Base-by-base conservation (phyloP, 2,888 invertebrate species). In the Odontomyia ornata region DNA sequence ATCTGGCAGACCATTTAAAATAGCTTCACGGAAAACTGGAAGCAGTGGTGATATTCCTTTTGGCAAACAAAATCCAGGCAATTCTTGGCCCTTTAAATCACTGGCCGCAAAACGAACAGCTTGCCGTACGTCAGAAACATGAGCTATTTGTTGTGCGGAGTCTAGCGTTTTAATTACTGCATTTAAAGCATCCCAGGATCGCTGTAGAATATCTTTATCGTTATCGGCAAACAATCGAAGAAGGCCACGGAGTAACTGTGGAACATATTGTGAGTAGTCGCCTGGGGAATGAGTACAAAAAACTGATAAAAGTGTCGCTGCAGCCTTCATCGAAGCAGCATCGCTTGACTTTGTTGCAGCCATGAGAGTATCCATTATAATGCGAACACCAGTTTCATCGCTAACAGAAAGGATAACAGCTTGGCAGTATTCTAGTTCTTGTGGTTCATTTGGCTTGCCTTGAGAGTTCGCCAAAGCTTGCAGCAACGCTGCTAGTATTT, bases 11-110 rank as follows among this genome's bases (percentile, higher is more conserved):
- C 98, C 99, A 87, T 96, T 97, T 64, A 99, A 89, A 84, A 99
- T 95, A 1, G 98, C 96, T 88, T 99, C 99, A 64, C 99, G 91
- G 89, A 98, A 98, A 77, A 99, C 93, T 0, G 97, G 97, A 79
- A 99, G 88, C 79, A 99, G 91, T 9, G 99, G 98, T 1, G 95
- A 92, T 76, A 99, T 95, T 76, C 96, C 96, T 90, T 97, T 97
- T 0, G 96, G 95, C 81, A 97, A 87, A 85, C 97, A 98, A 86
- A 98, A 96, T 13, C 98, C 98, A 13, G 98, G 97, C 77, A 95
- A 88, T 69, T 93, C 93, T 25, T 90, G 88, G 0, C 91, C 92
- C 83, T 94, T 94, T 81, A 95, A 88, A 83, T 98, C 98, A 23
- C 94, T 93, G 36, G 93, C 91, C 15, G 96, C 96, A 87, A 93